Evolutionary conservation across 2,888 invertebrate species (phyloP).

Genomic region (Caenorhabditis panamensis): DNA sequence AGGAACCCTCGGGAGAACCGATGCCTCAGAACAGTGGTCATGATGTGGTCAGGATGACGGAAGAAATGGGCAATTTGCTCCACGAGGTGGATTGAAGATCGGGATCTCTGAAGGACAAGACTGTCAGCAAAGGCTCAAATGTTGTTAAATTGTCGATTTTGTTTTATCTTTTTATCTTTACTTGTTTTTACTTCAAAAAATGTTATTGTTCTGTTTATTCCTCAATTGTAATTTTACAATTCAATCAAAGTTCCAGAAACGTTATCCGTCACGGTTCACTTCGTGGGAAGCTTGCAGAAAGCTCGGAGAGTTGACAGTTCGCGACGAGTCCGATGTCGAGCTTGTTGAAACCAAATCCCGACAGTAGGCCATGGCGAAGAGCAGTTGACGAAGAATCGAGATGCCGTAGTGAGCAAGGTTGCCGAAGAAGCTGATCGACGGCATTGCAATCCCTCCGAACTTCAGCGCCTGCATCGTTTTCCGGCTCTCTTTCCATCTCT

Average conservation of each 20-base stretch:
- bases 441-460: neutral
- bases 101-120: no score
- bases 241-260: neutral
- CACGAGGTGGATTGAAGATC: no score
- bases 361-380: conserved; percentile 35
- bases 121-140: no score
- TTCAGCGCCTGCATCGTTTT: conserved; percentile 17
- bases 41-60: no score
- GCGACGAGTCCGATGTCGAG: neutral
- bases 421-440: conserved; percentile 1
- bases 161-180: neutral
- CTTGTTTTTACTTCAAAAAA: no score
- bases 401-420: conserved; percentile 36
- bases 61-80: no score
- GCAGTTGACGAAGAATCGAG: conserved; percentile 15
- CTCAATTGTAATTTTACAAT: no score
- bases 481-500: conserved; percentile 18
- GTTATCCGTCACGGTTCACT: neutral
- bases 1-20: neutral
- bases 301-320: neutral
- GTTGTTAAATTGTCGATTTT: no score
- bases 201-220: neutral
- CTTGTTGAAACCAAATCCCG: conserved; percentile 23
- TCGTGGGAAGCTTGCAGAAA: no score
- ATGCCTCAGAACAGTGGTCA: no score